Evolutionary conservation across 2,888 invertebrate species (phyloP).

Genomic region (Synergus gifuensis): DNA sequence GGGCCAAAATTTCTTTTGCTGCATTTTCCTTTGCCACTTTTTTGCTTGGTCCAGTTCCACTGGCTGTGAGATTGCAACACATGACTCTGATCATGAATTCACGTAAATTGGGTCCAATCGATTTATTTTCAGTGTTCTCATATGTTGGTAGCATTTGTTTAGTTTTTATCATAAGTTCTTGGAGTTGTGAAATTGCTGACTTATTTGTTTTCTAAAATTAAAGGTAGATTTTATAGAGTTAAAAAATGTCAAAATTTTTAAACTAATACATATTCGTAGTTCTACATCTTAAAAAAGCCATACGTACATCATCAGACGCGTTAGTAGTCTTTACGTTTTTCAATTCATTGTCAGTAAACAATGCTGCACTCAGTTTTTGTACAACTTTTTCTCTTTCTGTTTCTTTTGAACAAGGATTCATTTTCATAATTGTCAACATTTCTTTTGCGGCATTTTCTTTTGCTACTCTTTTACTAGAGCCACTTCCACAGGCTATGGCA

Average conservation of each 20-base stretch:
- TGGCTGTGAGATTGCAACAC: background rate
- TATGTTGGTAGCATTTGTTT: background rate
- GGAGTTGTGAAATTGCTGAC: slow-evolving; percentile 1
- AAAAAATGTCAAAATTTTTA: background rate
- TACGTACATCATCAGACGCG: background rate
- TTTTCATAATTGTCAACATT: background rate
- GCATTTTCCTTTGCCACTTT: background rate
- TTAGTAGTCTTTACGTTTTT: background rate
- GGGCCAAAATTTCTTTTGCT: background rate
- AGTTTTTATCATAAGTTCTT: background rate
- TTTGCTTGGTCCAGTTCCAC: background rate
- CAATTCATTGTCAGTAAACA: background rate
- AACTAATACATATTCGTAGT: too few species aligned
- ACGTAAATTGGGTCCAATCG: background rate
- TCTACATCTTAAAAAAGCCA: too few species aligned
- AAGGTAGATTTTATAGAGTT: background rate
- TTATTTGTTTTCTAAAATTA: background rate
- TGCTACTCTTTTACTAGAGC: background rate
- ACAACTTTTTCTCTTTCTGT: background rate
- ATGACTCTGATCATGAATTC: background rate
- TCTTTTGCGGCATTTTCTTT: background rate
- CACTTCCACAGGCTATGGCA: background rate
- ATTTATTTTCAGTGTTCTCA: background rate
- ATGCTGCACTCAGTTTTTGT: background rate
- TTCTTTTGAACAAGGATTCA: background rate